Evolutionary conservation across 2,113 vertebrate species (phyloP).

Genomic region (Corythoichthys intestinalis): DNA sequence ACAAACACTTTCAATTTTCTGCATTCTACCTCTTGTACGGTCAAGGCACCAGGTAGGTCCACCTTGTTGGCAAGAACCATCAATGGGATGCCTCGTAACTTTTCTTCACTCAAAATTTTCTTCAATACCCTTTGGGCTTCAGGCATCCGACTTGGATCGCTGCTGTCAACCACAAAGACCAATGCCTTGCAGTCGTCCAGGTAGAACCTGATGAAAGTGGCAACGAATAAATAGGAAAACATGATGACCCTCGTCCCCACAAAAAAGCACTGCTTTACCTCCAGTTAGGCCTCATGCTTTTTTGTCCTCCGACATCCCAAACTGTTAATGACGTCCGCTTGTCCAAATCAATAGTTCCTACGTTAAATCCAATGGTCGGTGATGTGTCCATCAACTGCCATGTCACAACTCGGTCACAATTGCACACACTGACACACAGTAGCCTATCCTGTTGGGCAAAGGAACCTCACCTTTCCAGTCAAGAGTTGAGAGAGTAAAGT

Average conservation of each 20-base stretch:
- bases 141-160: conserved; percentile 61
- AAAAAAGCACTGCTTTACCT: conserved; percentile 31
- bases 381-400: conserved; percentile 72
- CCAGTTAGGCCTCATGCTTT: conserved; percentile 79
- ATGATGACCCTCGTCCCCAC: not conserved
- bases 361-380: conserved; percentile 86
- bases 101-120: conserved; percentile 68
- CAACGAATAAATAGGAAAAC: not conserved
- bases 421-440: not conserved
- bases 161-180: conserved; percentile 83
- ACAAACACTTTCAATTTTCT: not conserved
- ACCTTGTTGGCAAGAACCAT: conserved; percentile 90
- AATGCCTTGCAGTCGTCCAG: conserved; percentile 74
- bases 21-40: conserved; percentile 54
- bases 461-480: conserved; percentile 50
- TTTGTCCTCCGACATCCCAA: conserved; percentile 86
- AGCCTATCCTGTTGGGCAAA: not conserved
- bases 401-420: not conserved
- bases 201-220: conserved; percentile 53
- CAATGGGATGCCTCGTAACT: conserved; percentile 71
- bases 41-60: conserved; percentile 71
- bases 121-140: conserved; percentile 72
- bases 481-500: conserved; percentile 77
- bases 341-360: conserved; percentile 73
- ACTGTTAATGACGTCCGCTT: conserved; percentile 72